Conservation (phyloP, 2,113 vertebrate genomes). For the Hippocampus guttulatus region DNA sequence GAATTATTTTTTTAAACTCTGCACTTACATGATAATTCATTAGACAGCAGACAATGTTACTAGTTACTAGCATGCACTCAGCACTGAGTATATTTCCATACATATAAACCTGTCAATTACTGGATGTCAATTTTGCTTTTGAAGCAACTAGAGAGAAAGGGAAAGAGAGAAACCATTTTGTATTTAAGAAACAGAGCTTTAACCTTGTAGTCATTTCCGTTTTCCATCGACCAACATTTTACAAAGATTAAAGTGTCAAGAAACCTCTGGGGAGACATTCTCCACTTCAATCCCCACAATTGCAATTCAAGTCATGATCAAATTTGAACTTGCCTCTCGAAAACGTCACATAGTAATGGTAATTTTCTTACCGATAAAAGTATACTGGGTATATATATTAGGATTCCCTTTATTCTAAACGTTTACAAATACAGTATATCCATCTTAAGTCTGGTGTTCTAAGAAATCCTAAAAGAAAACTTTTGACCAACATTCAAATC, state of each 20-base stretch:
- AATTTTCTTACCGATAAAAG: neutral
- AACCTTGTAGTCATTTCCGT: neutral
- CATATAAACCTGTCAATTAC: neutral
- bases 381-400: neutral
- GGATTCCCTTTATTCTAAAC: neutral
- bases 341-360: neutral
- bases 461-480: neutral
- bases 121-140: neutral
- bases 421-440: neutral
- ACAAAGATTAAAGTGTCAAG: conserved; percentile 2
- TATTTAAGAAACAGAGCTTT: neutral
- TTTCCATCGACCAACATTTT: neutral
- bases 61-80: neutral
- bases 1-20: neutral
- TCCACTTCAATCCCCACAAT: neutral
- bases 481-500: neutral
- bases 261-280: neutral
- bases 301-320: neutral
- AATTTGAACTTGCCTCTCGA: neutral
- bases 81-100: neutral
- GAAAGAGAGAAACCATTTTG: neutral
- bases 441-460: neutral
- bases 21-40: neutral
- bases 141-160: neutral
- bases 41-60: neutral